phyloP scores from a whole-genome alignment of 1,140 invertebrate species.

The Vollenhovia emeryi region DNA sequence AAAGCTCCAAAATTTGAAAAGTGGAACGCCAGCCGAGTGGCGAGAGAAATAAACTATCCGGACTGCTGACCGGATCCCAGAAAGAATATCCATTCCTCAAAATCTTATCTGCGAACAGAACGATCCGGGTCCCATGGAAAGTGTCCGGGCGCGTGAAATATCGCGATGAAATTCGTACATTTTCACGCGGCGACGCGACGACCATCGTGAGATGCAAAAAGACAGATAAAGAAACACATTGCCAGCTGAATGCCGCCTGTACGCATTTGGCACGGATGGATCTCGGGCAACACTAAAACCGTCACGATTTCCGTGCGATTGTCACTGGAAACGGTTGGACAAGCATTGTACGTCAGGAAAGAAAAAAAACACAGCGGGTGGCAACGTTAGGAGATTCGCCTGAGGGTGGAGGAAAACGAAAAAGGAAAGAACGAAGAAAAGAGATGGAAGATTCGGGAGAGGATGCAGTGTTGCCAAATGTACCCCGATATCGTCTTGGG shows the following conservation, averaged over 20 bases:
- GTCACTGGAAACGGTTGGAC: constrained; percentile 75
- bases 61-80: not conserved
- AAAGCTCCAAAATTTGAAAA: constrained; percentile 38
- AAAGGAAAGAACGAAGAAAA: not conserved
- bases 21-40: not conserved
- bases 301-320: constrained; percentile 79
- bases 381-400: constrained; percentile 75
- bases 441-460: too few species aligned
- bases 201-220: constrained; percentile 48
- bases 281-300: constrained; percentile 79
- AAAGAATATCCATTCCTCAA: constrained; percentile 23
- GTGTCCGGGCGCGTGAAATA: constrained; percentile 27
- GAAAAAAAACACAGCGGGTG: constrained; percentile 74
- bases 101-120: constrained; percentile 10
- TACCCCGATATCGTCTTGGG: too few species aligned
- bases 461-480: too few species aligned
- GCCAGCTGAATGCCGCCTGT: constrained; percentile 66
- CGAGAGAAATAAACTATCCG: not conserved
- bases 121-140: not conserved
- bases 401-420: constrained; percentile 31
- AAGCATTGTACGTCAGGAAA: constrained; percentile 74
- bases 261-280: constrained; percentile 78
- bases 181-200: not conserved
- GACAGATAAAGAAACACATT: constrained; percentile 62
- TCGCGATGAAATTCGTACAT: constrained; percentile 46